Conservation (phyloP, 1,140 invertebrate genomes). For the Rhynchophorus ferrugineus region DNA sequence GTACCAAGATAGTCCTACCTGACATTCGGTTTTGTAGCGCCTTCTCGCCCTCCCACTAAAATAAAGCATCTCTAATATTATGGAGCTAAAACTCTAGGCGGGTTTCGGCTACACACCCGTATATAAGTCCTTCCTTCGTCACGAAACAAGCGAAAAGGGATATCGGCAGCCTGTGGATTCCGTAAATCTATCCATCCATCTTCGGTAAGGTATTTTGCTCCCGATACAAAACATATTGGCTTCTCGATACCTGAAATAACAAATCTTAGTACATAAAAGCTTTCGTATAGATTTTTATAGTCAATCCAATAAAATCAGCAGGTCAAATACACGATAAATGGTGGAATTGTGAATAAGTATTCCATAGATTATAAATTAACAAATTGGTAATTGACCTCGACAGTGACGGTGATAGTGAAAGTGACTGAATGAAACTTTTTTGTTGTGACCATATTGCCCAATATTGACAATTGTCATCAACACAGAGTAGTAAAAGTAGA, state of each 20-base stretch:
- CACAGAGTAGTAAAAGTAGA: too few species aligned
- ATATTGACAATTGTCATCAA: too few species aligned
- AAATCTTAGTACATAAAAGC: too few species aligned
- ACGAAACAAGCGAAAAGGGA: constrained; percentile 69
- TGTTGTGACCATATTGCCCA: too few species aligned
- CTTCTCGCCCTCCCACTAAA: constrained; percentile 73
- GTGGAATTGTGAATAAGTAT: too few species aligned
- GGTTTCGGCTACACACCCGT: constrained; percentile 43
- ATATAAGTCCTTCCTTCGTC: constrained; percentile 74
- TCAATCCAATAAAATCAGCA: too few species aligned
- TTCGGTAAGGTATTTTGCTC: constrained; percentile 68
- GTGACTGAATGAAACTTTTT: too few species aligned
- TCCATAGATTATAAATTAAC: too few species aligned
- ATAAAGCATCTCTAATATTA: constrained; percentile 25
- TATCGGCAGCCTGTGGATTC: constrained; percentile 65
- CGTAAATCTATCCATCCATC: constrained; percentile 69
- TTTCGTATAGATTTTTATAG: too few species aligned
- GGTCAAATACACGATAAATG: too few species aligned
- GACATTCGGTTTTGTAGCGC: constrained; percentile 64
- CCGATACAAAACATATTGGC: constrained; percentile 80
- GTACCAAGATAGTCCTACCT: constrained; percentile 69
- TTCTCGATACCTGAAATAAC: constrained; percentile 55
- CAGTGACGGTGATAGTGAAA: too few species aligned
- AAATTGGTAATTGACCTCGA: too few species aligned
- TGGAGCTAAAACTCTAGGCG: background rate